phyloP scores from a whole-genome alignment of 2,113 vertebrate species.

The Rattus norvegicus region GRCr8 NC_086033.1:22321001-22321500 shows the following conservation, averaged over 20 bases:
- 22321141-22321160: not conserved
- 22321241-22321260: not conserved
- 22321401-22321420: conserved; percentile 5
- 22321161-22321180: not conserved
- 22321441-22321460: not conserved
- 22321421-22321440: conserved; percentile 15
- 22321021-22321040: not conserved
- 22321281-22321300: not conserved
- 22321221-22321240: not conserved
- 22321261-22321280: not conserved
- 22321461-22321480: not conserved
- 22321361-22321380: not conserved
- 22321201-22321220: not conserved
- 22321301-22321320: not conserved
- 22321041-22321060: not conserved
- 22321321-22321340: not conserved
- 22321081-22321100: not conserved
- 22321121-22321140: not conserved
- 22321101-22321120: not conserved
- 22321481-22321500: not conserved
- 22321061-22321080: conserved; percentile 31
- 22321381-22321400: not conserved
- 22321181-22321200: not conserved
- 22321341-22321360: conserved; percentile 11
- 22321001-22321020: conserved; percentile 42